Evolutionary conservation across 2,797 vertebrate genomes (phyloP).

Genomic region (Delichon dasypus): DNA sequence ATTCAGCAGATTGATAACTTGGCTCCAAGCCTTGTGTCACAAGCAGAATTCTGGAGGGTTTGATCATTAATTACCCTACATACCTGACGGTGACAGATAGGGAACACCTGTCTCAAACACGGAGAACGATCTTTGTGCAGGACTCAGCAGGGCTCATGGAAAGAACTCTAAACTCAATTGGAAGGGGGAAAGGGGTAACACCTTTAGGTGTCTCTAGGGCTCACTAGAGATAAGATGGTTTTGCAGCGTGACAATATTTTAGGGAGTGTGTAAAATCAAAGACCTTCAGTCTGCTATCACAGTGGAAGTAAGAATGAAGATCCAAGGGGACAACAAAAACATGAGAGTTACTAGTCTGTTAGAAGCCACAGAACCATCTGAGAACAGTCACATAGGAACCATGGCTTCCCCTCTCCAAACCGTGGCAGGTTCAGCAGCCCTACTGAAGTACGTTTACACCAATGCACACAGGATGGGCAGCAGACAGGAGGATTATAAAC

Average conservation of each 20-base stretch:
- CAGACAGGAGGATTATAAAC: neutral
- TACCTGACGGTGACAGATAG: neutral
- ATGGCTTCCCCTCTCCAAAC: neutral
- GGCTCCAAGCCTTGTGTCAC: neutral
- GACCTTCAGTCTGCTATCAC: neutral
- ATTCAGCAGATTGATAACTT: neutral
- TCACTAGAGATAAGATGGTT: neutral
- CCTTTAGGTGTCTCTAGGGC: too few relatives aligned
- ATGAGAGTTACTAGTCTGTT: neutral
- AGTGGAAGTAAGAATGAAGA: neutral
- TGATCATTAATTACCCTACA: neutral
- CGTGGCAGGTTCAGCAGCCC: neutral
- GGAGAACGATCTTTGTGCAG: neutral
- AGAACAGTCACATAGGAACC: neutral
- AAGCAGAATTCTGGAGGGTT: neutral
- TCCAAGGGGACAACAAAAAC: too few relatives aligned
- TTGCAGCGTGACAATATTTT: neutral
- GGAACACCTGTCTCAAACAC: neutral
- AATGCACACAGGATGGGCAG: neutral
- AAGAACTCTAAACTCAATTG: neutral
- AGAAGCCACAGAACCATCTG: too few relatives aligned
- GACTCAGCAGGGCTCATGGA: neutral
- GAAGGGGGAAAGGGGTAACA: neutral
- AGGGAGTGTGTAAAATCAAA: neutral
- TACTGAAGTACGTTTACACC: accelerated